These are phyloP conservation scores for Dasyurus viverrinus DNA, from an alignment of 2,113 vertebrate species.

Conservation along the genomic window DNA sequence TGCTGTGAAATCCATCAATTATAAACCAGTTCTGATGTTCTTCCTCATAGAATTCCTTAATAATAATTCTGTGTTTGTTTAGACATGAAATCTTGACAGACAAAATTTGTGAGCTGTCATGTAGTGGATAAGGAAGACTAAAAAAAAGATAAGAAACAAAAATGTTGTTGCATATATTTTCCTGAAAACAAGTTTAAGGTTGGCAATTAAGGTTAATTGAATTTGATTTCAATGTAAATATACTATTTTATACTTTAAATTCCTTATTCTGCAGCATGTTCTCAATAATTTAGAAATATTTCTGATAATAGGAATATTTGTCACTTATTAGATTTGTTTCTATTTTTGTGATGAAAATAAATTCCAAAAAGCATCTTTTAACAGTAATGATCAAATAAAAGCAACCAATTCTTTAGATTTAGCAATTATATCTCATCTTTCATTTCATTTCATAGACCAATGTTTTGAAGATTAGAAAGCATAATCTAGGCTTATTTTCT, in stretches of 20 bases:
- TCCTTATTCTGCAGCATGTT: background rate
- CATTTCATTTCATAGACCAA: background rate
- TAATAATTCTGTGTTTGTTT: conserved; percentile 82
- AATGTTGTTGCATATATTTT: background rate
- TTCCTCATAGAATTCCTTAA: conserved; percentile 86
- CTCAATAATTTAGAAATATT: background rate
- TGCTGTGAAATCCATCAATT: conserved; percentile 88
- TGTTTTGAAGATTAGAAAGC: background rate
- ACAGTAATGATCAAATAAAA: background rate
- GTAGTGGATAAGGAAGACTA: conserved; percentile 83
- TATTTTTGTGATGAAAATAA: background rate
- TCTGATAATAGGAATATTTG: background rate
- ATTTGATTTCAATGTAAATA: background rate
- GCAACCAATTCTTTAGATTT: background rate
- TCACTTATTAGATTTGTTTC: background rate
- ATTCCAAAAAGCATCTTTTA: background rate
- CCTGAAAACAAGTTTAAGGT: background rate
- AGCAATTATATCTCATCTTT: background rate
- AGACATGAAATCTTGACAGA: conserved; percentile 87
- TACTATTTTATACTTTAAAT: background rate
- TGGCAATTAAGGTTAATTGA: background rate
- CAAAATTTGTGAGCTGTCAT: conserved; percentile 89
- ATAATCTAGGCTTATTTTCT: background rate
- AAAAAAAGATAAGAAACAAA: conserved; percentile 38
- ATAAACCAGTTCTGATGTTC: conserved; percentile 92